Evolutionary conservation across 2,797 vertebrate species (phyloP).

Genomic region (Cygnus olor): DNA sequence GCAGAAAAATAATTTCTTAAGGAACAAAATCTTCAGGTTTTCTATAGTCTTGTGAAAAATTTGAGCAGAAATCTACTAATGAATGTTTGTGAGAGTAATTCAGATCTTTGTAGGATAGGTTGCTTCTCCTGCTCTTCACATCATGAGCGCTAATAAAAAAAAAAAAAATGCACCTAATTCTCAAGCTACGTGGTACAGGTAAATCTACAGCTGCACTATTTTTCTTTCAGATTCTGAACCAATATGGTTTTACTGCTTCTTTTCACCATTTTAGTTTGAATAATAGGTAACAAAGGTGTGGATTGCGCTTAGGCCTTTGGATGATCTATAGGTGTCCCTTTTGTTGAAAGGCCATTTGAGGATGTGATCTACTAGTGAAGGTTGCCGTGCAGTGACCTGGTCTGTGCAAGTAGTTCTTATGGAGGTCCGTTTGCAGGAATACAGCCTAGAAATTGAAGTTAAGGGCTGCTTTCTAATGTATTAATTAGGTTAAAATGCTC

Average conservation of each 20-base stretch:
- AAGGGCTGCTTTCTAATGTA: not conserved
- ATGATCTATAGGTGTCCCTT: not conserved
- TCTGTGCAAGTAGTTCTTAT: not conserved
- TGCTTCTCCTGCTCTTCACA: not conserved
- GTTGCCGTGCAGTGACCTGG: not conserved
- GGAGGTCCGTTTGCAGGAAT: not conserved
- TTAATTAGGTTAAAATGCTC: not conserved
- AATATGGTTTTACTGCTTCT: not conserved
- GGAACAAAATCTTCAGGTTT: not conserved
- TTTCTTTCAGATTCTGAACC: not conserved
- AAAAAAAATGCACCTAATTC: not conserved
- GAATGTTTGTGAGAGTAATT: not conserved
- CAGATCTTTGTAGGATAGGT: not conserved
- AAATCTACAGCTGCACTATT: not conserved
- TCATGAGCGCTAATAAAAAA: not conserved
- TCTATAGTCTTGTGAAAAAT: not conserved
- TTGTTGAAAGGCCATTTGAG: not conserved
- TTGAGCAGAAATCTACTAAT: not conserved
- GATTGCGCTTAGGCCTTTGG: not conserved
- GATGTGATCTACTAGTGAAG: not conserved
- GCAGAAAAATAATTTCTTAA: not conserved
- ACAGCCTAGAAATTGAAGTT: not conserved
- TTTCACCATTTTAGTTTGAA: not conserved
- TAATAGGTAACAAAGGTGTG: not conserved
- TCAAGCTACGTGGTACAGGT: not conserved